Conservation (phyloP, 2,113 vertebrate species). For the Urocynchramus pylzowi region DNA sequence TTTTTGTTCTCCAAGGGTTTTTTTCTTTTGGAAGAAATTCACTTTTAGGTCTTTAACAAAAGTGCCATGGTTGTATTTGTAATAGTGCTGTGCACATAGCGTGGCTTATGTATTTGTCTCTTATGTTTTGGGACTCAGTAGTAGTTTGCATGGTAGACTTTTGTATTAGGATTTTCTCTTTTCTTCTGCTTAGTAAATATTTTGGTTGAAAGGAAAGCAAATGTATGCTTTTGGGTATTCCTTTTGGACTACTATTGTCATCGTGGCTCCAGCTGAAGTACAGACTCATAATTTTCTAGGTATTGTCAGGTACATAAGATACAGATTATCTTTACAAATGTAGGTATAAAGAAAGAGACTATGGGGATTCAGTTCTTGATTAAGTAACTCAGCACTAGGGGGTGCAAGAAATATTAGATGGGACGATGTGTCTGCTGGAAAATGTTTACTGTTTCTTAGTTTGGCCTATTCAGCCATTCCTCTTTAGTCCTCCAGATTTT, state of each 20-base stretch:
- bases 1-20: neutral
- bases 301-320: neutral
- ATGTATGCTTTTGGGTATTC: neutral
- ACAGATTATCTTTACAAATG: neutral
- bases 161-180: neutral
- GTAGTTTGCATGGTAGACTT: neutral
- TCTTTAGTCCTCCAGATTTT: neutral
- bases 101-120: neutral
- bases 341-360: neutral
- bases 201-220: neutral
- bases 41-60: neutral
- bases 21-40: neutral
- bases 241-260: neutral
- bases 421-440: neutral
- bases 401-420: neutral
- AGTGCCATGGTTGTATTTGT: neutral
- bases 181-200: neutral
- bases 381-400: neutral
- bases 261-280: neutral
- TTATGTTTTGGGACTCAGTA: neutral
- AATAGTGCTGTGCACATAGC: neutral
- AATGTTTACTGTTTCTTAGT: neutral
- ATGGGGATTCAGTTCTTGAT: neutral
- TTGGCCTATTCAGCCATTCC: neutral
- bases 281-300: neutral